Percentiles rank a stretch among this genome's conserved stretches.
These are phyloP conservation scores for Drosophila nebulosa DNA, from an alignment of 1,140 invertebrate genomes.

Conservation along the genomic window DNA sequence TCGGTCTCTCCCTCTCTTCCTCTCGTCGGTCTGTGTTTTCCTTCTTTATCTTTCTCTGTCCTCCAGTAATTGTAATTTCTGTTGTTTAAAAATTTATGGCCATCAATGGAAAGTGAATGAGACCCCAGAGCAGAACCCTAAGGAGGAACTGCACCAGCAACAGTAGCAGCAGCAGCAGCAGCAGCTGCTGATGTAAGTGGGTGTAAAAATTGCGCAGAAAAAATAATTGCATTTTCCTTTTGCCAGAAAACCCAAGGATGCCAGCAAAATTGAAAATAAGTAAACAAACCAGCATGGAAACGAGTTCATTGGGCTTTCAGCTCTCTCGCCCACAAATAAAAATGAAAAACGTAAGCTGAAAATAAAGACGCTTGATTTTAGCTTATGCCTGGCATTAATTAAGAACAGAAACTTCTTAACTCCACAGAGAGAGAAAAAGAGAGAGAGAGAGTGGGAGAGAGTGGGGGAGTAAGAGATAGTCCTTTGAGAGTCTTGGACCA, in stretches of 20 bases:
- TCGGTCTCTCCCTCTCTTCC: not conserved
- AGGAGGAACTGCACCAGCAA: not conserved
- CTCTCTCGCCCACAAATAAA: not conserved
- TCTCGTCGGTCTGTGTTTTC: not conserved
- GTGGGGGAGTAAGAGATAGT: too few species aligned
- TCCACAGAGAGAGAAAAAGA: too few species aligned
- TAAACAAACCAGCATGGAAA: conserved; percentile 8
- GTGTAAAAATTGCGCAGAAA: conserved; percentile 47
- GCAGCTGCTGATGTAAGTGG: conserved; percentile 35
- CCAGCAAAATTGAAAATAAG: conserved; percentile 50
- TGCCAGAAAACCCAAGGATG: not conserved
- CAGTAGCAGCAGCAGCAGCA: not conserved
- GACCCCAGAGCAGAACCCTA: conserved; percentile 28
- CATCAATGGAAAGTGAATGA: conserved; percentile 58
- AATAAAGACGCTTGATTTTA: conserved; percentile 34
- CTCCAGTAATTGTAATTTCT: conserved; percentile 71
- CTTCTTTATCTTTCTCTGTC: conserved; percentile 6
- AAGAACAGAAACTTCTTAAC: conserved; percentile 32
- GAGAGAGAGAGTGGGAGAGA: too few species aligned
- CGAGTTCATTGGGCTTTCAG: conserved; percentile 32
- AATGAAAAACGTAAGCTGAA: conserved; percentile 20
- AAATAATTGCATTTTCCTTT: conserved; percentile 67
- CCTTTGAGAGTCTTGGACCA: too few species aligned
- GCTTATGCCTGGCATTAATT: conserved; percentile 60
- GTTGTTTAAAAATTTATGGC: conserved; percentile 77